Conservation (phyloP, 2,113 vertebrate species). For the Epinephelus lanceolatus region DNA sequence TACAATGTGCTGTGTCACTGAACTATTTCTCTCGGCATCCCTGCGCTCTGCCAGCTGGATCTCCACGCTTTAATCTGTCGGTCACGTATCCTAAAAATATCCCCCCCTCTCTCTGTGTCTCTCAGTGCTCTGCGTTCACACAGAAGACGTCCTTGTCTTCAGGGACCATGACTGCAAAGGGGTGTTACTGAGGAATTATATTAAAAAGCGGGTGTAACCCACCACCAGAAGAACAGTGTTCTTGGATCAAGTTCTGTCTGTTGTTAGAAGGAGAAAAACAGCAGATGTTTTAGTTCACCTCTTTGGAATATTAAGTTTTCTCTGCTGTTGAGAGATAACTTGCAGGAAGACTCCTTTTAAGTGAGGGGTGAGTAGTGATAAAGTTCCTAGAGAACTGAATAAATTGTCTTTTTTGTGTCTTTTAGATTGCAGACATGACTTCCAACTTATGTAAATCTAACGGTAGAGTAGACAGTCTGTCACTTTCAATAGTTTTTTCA, state of each 20-base stretch:
- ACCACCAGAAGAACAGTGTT: conserved; percentile 12
- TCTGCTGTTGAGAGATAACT: background rate
- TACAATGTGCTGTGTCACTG: conserved; percentile 62
- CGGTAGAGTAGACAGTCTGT: background rate
- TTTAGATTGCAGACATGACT: background rate
- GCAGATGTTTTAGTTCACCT: background rate
- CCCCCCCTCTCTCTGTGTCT: background rate
- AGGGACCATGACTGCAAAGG: conserved; percentile 58
- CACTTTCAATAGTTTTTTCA: background rate
- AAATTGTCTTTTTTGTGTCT: background rate
- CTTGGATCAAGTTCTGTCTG: conserved; percentile 26
- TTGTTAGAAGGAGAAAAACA: conserved; percentile 6
- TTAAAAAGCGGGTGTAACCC: conserved; percentile 59
- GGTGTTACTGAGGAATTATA: conserved; percentile 65
- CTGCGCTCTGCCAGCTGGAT: conserved; percentile 48
- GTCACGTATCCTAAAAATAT: conserved; percentile 69
- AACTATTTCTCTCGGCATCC: conserved; percentile 65
- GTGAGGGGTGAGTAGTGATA: conserved; percentile 52
- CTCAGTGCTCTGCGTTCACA: conserved; percentile 33
- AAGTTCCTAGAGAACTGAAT: background rate
- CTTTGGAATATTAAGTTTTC: conserved; percentile 34
- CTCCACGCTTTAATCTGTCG: conserved; percentile 47
- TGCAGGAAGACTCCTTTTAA: background rate
- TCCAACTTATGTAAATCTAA: background rate
- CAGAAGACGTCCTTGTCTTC: conserved; percentile 64